Conservation (phyloP, 1,140 invertebrate genomes). For the Pinna nobilis region DNA sequence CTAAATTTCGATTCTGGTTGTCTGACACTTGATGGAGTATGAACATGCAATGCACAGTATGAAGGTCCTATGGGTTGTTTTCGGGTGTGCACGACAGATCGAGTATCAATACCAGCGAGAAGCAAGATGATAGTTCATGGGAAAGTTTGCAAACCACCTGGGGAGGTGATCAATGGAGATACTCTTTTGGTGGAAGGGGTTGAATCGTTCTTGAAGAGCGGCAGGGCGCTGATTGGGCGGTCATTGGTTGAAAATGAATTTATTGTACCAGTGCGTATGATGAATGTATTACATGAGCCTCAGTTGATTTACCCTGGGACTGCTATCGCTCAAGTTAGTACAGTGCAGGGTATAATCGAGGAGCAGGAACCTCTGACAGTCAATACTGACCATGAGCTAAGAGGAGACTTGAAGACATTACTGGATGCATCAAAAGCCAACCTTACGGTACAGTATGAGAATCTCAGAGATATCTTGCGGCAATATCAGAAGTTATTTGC, state of each 20-base stretch:
- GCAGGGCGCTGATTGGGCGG: background rate
- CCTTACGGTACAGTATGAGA: background rate
- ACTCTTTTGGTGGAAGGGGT: background rate
- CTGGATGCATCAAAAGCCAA: background rate
- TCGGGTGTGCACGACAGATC: background rate
- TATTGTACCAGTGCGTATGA: background rate
- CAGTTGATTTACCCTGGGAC: background rate
- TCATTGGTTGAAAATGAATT: background rate
- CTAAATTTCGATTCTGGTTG: background rate
- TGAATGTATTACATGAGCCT: background rate
- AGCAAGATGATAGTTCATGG: background rate
- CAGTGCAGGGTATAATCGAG: background rate
- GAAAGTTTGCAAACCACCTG: slow-evolving; percentile 1
- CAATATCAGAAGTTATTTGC: slow-evolving; percentile 4
- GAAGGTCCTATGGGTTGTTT: background rate
- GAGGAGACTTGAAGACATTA: background rate
- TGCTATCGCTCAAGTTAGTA: background rate
- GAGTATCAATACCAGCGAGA: background rate
- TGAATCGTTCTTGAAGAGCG: background rate
- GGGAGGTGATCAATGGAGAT: background rate
- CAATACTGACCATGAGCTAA: background rate
- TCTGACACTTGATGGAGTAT: background rate
- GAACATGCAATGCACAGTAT: background rate
- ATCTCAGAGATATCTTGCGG: background rate
- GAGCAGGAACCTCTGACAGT: background rate